phyloP scores from a whole-genome alignment of 2,888 invertebrate species.

The Bibio marci region DNA sequence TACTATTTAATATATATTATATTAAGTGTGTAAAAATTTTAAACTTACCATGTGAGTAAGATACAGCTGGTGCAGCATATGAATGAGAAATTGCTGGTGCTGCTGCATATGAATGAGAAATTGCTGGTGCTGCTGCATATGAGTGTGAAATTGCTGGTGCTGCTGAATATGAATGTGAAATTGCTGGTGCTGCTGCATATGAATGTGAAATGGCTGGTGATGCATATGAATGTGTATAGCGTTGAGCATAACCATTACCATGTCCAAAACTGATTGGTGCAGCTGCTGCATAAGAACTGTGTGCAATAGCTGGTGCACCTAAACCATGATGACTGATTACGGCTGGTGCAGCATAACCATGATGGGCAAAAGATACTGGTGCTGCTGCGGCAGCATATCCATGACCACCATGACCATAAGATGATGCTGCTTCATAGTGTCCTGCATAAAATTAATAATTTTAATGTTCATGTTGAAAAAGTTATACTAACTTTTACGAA shows the following conservation, averaged over 20 bases:
- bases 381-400: conserved; percentile 3
- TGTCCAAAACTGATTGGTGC: no score
- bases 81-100: neutral
- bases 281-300: conserved; percentile 7
- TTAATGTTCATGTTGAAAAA: no score
- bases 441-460: no score
- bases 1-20: no score
- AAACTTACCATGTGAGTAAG: conserved; percentile 6
- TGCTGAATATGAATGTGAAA: neutral
- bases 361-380: conserved; percentile 15
- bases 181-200: neutral
- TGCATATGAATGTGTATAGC: neutral
- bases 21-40: no score
- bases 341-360: conserved; percentile 1
- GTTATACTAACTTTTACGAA: no score
- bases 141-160: neutral
- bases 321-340: no score
- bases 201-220: neutral
- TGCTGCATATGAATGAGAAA: neutral
- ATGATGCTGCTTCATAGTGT: conserved; percentile 10
- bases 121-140: neutral
- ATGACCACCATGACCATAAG: conserved; percentile 12
- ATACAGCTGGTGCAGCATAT: conserved; percentile 7
- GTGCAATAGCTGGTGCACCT: no score
- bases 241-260: neutral